These are phyloP conservation scores for Brachymystax lenok DNA, from an alignment of 2,797 vertebrate species.

Conservation along the genomic window DNA sequence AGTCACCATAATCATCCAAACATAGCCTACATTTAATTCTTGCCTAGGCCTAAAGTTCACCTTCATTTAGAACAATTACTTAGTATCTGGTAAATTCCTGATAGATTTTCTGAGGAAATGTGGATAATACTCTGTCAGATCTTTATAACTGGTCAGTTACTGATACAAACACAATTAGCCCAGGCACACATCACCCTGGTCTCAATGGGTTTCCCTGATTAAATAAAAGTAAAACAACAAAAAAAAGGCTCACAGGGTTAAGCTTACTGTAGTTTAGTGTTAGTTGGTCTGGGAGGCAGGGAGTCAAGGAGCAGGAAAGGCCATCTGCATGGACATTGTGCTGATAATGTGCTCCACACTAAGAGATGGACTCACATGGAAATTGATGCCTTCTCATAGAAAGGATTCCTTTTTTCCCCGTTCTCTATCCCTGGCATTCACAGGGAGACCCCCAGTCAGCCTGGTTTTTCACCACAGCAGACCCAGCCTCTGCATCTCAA, in stretches of 20 bases:
- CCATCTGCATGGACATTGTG: slow-evolving; percentile 65
- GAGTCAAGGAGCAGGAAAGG: slow-evolving; percentile 41
- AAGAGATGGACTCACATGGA: slow-evolving; percentile 60
- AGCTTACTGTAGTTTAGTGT: slow-evolving; percentile 35
- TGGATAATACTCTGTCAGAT: background rate
- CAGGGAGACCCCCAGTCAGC: slow-evolving; percentile 29
- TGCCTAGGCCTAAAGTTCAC: slow-evolving; percentile 3
- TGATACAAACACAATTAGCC: background rate
- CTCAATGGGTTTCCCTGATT: slow-evolving; percentile 39
- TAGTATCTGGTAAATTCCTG: background rate
- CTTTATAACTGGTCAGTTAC: background rate
- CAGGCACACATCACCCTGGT: slow-evolving; percentile 16
- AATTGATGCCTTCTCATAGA: slow-evolving; percentile 65
- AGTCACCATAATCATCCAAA: slow-evolving; percentile 19
- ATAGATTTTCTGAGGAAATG: background rate
- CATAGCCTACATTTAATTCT: background rate
- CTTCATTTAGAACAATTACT: slow-evolving; percentile 49
- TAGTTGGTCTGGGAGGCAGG: slow-evolving; percentile 18
- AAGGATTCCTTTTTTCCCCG: slow-evolving; percentile 25
- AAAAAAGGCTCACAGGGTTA: slow-evolving; percentile 33
- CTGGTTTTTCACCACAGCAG: slow-evolving; percentile 40
- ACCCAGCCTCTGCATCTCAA: slow-evolving; percentile 60
- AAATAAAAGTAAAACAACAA: too few species aligned
- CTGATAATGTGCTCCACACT: slow-evolving; percentile 59
- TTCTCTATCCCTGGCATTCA: slow-evolving; percentile 25